phyloP scores from a whole-genome alignment of 2,888 invertebrate species.

The Apodemia zela region DNA sequence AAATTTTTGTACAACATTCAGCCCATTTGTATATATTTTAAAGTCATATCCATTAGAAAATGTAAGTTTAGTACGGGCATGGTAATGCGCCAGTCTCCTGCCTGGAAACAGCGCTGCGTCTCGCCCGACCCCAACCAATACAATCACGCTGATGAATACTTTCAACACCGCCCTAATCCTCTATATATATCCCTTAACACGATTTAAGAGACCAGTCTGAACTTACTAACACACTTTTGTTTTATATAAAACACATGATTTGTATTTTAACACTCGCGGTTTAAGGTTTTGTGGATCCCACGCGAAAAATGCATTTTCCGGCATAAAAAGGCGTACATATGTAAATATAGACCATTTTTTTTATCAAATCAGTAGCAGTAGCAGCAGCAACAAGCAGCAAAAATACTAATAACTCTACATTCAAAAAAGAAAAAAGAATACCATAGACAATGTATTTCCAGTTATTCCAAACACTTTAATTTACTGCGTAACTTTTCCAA shows the following conservation, averaged over 20 bases:
- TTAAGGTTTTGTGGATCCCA: not conserved
- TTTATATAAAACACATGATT: not conserved
- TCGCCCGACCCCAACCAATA: constrained; percentile 49
- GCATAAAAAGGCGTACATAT: too few species aligned
- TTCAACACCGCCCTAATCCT: constrained; percentile 45
- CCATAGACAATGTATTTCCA: too few species aligned
- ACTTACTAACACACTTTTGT: constrained; percentile 27
- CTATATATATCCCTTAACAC: constrained; percentile 24
- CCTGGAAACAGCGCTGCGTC: constrained; percentile 63
- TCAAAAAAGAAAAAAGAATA: too few species aligned
- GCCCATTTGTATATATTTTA: too few species aligned
- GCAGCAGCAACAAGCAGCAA: too few species aligned
- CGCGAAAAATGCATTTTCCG: not conserved
- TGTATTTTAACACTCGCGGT: not conserved
- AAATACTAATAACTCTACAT: too few species aligned
- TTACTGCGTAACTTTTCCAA: too few species aligned
- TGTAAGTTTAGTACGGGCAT: constrained; percentile 37
- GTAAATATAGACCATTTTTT: too few species aligned
- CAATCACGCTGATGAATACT: constrained; percentile 72
- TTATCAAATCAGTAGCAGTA: too few species aligned
- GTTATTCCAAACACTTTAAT: too few species aligned
- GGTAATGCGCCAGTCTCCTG: constrained; percentile 49
- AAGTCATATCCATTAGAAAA: constrained; percentile 32
- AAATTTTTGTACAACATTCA: too few species aligned
- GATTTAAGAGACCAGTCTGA: constrained; percentile 28